Base-by-base conservation (phyloP, 2,888 invertebrate genomes). In the Trypoxylon attenuatum region DNA sequence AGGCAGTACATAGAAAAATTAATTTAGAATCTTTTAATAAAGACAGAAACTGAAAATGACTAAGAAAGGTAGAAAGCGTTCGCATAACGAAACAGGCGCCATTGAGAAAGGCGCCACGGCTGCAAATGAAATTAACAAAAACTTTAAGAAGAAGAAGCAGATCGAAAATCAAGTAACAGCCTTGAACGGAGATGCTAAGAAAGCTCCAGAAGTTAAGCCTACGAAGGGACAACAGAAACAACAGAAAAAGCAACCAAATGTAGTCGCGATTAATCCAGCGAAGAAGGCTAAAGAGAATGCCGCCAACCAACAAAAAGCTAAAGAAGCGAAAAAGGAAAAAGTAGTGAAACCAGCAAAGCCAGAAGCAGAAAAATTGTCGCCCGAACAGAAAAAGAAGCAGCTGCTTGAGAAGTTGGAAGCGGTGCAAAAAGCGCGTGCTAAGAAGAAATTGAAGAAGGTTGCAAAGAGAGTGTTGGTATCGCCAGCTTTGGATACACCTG, bases 11-110 rank as follows among this genome's bases (percentile, higher is more conserved):
- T 5, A 13, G n/a, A n/a, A 15, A 54, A 23, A 25, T 13, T 4
- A 21, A 13, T 3, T 2, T 4, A 15, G 5, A 19, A 23, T n/a
- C 1, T 2, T 25, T 22, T 5, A 23, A 45, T n/a, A n/a, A n/a
- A n/a, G n/a, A n/a, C n/a, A n/a, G n/a, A n/a, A n/a, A n/a, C n/a
- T n/a, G n/a, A n/a, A n/a, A n/a, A 71, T 69, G 61, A 46, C 19
- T 16, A 71, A 65, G 19, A 78, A 69, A 33, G 47, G 19, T 0
- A 76, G 69, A 13, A 78, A 77, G 2, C 71, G 75, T 8, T 5
- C 56, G 0, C 5, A 21, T 10, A 69, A 58, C 3, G 64, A 65
- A 3, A 25, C 25, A 27, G 54, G 33, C 1, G 4, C 6, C 8
- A 10, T 13, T 4, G 39, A 33, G 19, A 70, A 67, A 10, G 29